phyloP scores from a whole-genome alignment of 2,888 invertebrate genomes.

The Malthinus flaveolus region DNA sequence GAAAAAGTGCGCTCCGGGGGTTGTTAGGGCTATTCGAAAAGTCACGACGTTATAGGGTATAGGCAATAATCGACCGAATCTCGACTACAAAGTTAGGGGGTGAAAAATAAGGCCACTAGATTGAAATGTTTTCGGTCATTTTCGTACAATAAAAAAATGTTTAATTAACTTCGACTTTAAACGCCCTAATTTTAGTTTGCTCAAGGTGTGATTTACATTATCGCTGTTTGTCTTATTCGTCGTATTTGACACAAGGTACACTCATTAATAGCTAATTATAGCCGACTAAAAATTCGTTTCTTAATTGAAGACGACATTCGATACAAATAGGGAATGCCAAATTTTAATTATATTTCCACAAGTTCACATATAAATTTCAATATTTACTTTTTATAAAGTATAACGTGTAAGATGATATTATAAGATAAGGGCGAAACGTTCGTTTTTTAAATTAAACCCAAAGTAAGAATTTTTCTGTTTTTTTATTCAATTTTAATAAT shows the following conservation, averaged over 20 bases:
- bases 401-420: no score
- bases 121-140: no score
- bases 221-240: conserved; percentile 28
- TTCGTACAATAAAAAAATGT: no score
- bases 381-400: no score
- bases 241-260: conserved; percentile 24
- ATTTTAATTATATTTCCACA: no score
- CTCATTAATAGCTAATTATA: conserved; percentile 28
- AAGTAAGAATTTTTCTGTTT: no score
- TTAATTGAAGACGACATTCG: conserved; percentile 18
- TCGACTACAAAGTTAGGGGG: neutral
- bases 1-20: neutral
- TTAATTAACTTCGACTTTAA: no score
- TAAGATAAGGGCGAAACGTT: no score
- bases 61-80: neutral
- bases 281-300: conserved; percentile 13
- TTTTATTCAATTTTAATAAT: no score
- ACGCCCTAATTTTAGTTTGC: conserved; percentile 11
- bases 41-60: neutral
- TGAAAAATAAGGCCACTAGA: conserved; percentile 8
- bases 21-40: conserved; percentile 7
- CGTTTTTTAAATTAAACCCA: no score
- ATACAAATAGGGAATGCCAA: conserved; percentile 1
- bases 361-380: no score
- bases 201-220: conserved; percentile 31